These are phyloP conservation scores for Simalia tracyae DNA, from an alignment of 2,797 vertebrate genomes.

Conservation along the genomic window DNA sequence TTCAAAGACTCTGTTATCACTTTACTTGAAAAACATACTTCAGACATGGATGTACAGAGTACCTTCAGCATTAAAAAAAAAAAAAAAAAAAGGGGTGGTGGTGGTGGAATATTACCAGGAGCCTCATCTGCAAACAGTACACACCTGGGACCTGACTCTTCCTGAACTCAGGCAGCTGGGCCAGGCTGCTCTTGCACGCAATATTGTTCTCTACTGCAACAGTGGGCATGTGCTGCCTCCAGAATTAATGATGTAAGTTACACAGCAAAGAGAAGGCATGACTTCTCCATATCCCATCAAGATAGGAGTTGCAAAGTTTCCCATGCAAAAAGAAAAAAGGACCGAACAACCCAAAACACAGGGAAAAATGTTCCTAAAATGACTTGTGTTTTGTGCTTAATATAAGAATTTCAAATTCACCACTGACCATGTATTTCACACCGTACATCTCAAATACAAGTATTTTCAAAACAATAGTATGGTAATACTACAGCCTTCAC, in stretches of 20 bases:
- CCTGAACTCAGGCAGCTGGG: background rate
- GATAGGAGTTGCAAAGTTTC: background rate
- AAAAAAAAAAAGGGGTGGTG: no score
- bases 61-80: background rate
- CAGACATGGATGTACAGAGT: background rate
- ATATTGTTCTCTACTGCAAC: background rate
- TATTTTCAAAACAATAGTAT: background rate
- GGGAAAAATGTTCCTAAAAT: background rate
- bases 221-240: no score
- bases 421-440: background rate
- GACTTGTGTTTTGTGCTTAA: background rate
- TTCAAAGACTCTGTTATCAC: background rate
- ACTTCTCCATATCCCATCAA: background rate
- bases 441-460: background rate
- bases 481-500: background rate
- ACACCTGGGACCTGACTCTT: background rate
- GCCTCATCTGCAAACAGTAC: background rate
- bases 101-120: background rate
- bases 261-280: background rate
- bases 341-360: background rate
- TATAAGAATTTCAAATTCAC: background rate
- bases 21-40: background rate
- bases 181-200: background rate
- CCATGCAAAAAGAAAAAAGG: background rate
- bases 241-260: background rate